Evolutionary conservation across 1,140 invertebrate genomes (phyloP), one percentile per base, ranked within the genome.

Genomic region (Drosophila parabipectinata): DNA sequence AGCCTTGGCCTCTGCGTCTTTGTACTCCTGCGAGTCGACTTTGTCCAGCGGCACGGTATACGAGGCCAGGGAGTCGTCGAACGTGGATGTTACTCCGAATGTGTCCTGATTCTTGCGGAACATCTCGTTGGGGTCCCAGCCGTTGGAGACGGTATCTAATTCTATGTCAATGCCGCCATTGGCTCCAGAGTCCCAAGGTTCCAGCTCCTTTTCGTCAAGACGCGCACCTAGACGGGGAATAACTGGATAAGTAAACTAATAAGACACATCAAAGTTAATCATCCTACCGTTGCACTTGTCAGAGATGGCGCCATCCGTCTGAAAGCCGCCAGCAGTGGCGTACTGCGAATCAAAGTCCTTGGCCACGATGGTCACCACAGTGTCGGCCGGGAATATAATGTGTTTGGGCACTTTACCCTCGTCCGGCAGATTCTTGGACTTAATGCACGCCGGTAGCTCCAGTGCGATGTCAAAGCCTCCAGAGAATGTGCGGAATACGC

Each of bases 101-200:
- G 96, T 92, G 92, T 96, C 95, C 92, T 98, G 97, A 93, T 99
- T 98, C 90, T 96, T 97, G 53, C 95, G 93, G 92, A 99, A 99
- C 98, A 99, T 99, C 71, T 99, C 98, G 91, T 97, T 95, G 0
- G 95, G 95, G 94, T 98, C 97, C 98, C 98, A 99, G 61, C 98
- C 98, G 94, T 98, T 98, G 93, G 94, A 93, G 71, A 94, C 93
- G 71, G 93, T 93, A 87, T 96, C 95, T 39, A 96, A 92, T 76
- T 95, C 95, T 69, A 94, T 93, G 72, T 95, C 94, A 55, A 94
- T 92, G 61, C 95, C 95, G 39, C 94, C 78, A 85, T 94, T 93
- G 51, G 93, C 92, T 24, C 93, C 94, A 41, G 95, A 94, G 85
- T 97, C 97, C 97, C 97, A 98, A 28, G 97, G 97, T 92, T 98